Conservation (phyloP, 2,797 vertebrate genomes). For the Acanthornis magna region DNA sequence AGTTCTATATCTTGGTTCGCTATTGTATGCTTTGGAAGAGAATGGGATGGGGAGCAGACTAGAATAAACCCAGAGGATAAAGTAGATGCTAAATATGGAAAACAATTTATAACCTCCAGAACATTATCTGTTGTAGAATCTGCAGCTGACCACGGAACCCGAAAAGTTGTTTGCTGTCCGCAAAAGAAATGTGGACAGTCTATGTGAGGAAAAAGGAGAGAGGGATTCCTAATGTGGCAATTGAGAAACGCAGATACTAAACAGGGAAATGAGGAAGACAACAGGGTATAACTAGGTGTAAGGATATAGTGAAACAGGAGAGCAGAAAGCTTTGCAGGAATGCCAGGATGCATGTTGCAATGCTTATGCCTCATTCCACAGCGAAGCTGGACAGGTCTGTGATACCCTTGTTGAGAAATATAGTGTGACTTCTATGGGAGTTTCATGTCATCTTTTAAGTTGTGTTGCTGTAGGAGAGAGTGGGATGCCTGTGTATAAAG, state of each 20-base stretch:
- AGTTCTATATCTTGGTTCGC: neutral
- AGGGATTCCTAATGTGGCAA: fast-evolving
- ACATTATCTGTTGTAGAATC: neutral
- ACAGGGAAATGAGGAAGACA: neutral
- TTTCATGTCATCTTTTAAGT: neutral
- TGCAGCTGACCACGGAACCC: neutral
- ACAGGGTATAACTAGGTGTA: neutral
- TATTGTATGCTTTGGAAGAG: neutral
- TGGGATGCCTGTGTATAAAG: neutral
- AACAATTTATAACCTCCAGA: neutral
- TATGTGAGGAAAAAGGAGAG: neutral
- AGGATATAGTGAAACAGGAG: neutral
- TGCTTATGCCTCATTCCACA: fast-evolving
- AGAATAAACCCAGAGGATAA: neutral
- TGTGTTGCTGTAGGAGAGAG: neutral
- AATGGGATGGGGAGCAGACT: neutral
- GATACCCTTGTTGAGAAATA: neutral
- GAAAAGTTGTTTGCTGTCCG: neutral
- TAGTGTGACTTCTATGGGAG: neutral
- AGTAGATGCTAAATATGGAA: neutral
- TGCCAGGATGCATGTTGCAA: neutral
- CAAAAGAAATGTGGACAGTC: neutral
- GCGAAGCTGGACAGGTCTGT: neutral
- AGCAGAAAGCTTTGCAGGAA: neutral
- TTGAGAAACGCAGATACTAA: neutral